Base-by-base conservation (phyloP, 2,888 invertebrate genomes). In the Yponomeuta cagnagella region DNA sequence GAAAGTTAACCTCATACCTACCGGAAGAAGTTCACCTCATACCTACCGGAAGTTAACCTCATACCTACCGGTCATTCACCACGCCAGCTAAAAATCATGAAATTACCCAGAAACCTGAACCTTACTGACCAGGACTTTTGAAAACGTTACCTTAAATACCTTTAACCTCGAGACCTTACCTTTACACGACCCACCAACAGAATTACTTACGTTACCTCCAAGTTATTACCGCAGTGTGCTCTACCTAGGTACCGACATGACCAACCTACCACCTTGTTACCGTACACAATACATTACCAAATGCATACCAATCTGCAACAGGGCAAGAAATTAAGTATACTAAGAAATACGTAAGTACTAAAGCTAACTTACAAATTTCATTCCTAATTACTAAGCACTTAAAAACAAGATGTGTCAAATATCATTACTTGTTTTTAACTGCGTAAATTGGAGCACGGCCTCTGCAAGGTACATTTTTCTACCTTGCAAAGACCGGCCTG, bases 281-380 rank as follows among this genome's bases (percentile, higher is more conserved):
- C 48, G 37, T 70, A 65, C 23, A 73, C 76, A 75, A 68, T 70
- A 69, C 76, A 66, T 43, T 68, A 68, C 31, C 23, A 70, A n/a
- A 33, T 37, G 37, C 10, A 12, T 70, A 70, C 48, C 48, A 43
- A 43, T 43, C 43, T 43, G 43, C 43, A 43, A 48, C 65, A 63
- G 63, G 63, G 10, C 65, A 65, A 65, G n/a, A 23, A 65, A 65
- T 37, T 33, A 67, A 67, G 43, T 37, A 23, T 23, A n/a, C 33
- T 33, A 67, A 10, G 10, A 33, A 23, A 23, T 15, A 65, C 65
- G 10, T 12, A 15, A 58, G 15, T 15, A 48, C 73, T 77, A 75
- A 66, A 70, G 67, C 76, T 79, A 79, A 75, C 89, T 90, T 91
- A 91, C 84, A 90, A 90, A 91, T 90, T 88, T 88, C 91, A 91